These are phyloP conservation scores for Kradibia gibbosae DNA, from an alignment of 1,140 invertebrate genomes.

Conservation along the genomic window DNA sequence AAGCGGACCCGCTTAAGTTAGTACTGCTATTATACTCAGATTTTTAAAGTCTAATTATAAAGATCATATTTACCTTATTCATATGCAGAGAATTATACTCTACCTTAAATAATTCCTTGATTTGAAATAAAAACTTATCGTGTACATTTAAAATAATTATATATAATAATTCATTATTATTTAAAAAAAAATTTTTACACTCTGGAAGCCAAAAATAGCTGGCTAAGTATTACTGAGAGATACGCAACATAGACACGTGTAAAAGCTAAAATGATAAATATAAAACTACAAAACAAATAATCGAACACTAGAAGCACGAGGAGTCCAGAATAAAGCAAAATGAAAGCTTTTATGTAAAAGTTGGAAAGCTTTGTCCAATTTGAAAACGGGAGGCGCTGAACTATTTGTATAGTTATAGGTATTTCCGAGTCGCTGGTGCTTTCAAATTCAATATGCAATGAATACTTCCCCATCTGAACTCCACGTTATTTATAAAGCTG, in stretches of 20 bases:
- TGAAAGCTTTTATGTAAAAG: conserved; percentile 45
- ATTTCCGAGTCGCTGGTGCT: conserved; percentile 7
- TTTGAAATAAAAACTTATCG: too few species aligned
- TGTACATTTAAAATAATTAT: too few species aligned
- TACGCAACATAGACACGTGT: not conserved
- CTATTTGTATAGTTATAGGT: not conserved
- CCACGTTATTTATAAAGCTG: conserved; percentile 28
- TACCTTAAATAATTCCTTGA: too few species aligned
- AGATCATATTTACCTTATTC: too few species aligned
- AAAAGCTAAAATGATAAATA: not conserved
- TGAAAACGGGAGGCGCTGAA: not conserved
- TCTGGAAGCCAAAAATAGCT: not conserved
- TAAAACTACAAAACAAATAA: conserved; percentile 44
- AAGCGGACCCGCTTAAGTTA: too few species aligned
- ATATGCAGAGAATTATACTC: too few species aligned
- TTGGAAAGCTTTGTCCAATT: conserved; percentile 46
- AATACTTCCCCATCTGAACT: not conserved
- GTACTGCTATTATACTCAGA: too few species aligned
- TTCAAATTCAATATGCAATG: conserved; percentile 36
- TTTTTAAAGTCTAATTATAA: too few species aligned
- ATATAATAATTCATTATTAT: too few species aligned
- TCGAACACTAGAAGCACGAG: conserved; percentile 13
- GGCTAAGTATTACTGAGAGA: not conserved
- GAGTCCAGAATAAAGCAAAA: not conserved
- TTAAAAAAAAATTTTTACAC: not conserved